A percentile compares a stretch with the other conserved stretches of the same genome.
Conservation (phyloP, 2,797 vertebrate genomes). For the Pseudotriccus pelzelni region DNA sequence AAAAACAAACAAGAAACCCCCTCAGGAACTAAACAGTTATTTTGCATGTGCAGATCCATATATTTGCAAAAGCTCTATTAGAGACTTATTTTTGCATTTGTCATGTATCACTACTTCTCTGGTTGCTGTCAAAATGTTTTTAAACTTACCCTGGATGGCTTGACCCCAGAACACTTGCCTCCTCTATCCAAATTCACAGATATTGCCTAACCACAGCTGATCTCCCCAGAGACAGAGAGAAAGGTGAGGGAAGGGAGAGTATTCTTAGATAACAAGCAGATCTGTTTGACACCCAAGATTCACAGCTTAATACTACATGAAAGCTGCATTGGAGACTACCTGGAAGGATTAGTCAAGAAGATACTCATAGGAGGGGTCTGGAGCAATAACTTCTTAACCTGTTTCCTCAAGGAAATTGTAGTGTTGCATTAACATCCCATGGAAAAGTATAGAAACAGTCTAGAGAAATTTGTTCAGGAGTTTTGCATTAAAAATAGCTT, state of each 20-base stretch:
- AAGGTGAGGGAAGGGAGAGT: background rate
- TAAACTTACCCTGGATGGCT: background rate
- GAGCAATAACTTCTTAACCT: background rate
- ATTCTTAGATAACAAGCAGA: background rate
- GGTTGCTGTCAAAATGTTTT: background rate
- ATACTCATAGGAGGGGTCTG: background rate
- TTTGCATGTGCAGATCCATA: background rate
- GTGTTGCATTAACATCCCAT: background rate
- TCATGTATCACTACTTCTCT: background rate
- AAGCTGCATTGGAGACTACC: background rate
- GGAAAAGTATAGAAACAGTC: background rate
- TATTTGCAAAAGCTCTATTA: background rate
- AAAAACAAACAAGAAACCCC: accelerated
- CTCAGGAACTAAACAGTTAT: background rate
- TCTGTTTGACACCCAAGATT: background rate
- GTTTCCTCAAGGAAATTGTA: background rate
- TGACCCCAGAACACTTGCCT: background rate
- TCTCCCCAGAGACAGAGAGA: background rate
- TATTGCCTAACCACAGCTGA: background rate
- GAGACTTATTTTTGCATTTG: background rate
- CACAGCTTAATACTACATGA: background rate
- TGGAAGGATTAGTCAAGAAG: background rate
- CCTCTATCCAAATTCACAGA: background rate
- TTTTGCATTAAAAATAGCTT: background rate
- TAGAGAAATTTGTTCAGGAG: background rate